These are phyloP conservation scores for Tipula helvola DNA, from an alignment of 2,888 invertebrate species.

Conservation along the genomic window DNA sequence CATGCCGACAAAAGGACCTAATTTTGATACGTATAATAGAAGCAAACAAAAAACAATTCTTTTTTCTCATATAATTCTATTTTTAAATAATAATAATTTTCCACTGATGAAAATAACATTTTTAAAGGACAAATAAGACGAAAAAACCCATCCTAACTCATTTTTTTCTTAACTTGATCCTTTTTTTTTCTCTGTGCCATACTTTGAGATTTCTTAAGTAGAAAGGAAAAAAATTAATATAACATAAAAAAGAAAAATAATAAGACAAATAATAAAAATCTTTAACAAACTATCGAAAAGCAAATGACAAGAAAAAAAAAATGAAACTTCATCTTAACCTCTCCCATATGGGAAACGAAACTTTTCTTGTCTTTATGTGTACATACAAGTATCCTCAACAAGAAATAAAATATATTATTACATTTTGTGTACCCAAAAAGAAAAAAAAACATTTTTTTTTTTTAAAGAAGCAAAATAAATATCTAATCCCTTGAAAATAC, in stretches of 20 bases:
- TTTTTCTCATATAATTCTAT: not conserved
- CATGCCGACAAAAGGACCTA: not conserved
- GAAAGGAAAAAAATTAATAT: not conserved
- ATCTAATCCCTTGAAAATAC: not conserved
- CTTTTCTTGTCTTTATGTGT: not conserved
- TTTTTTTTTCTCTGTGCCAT: not conserved
- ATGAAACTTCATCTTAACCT: not conserved
- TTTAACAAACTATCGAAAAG: not conserved
- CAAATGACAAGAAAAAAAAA: not conserved
- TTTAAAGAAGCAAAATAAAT: not conserved
- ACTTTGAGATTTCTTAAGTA: not conserved
- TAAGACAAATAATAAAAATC: not conserved
- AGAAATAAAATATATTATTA: not conserved
- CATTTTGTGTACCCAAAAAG: not conserved
- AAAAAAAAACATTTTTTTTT: not conserved
- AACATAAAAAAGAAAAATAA: not conserved
- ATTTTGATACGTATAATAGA: not conserved
- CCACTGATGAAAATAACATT: not conserved
- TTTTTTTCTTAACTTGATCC: not conserved
- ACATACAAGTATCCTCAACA: not conserved
- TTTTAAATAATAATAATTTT: not conserved
- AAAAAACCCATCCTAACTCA: not conserved
- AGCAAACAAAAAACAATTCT: not conserved
- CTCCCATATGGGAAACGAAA: not conserved
- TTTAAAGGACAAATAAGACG: not conserved